Evolutionary conservation across 2,888 invertebrate genomes (phyloP).

Genomic region (Eustalomyia histrio): DNA sequence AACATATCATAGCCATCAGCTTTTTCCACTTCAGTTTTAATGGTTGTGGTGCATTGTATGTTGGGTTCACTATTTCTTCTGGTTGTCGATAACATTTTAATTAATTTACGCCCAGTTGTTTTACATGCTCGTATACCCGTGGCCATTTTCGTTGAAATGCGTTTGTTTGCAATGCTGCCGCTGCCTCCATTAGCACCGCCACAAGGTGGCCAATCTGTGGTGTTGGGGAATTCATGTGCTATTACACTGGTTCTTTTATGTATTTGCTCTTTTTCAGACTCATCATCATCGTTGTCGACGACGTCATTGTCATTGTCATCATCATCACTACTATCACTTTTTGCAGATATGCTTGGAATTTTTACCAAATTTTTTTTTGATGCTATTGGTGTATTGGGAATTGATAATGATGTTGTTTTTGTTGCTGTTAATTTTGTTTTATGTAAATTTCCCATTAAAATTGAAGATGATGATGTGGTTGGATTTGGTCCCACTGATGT

Average conservation of each 20-base stretch:
- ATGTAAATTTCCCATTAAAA: background rate
- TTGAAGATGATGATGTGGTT: background rate
- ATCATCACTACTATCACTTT: conserved; percentile 59
- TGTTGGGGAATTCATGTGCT: conserved; percentile 57
- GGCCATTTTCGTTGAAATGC: conserved; percentile 63
- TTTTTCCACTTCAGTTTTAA: conserved; percentile 17
- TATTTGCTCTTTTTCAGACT: conserved; percentile 37
- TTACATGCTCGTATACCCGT: conserved; percentile 53
- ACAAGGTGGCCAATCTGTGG: conserved; percentile 53
- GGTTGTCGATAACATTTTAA: conserved; percentile 51
- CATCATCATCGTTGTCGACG: conserved; percentile 53
- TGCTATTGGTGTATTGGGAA: conserved; percentile 26
- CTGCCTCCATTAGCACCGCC: background rate
- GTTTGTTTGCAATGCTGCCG: conserved; percentile 44
- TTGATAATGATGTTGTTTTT: conserved; percentile 26
- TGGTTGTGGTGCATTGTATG: conserved; percentile 19
- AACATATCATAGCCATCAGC: conserved; percentile 71
- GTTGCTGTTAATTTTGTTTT: conserved; percentile 20
- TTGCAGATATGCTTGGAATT: conserved; percentile 60
- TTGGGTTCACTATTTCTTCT: conserved; percentile 42
- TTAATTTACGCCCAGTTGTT: conserved; percentile 54
- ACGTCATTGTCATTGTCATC: conserved; percentile 56
- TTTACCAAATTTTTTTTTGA: conserved; percentile 53
- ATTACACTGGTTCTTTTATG: conserved; percentile 55
- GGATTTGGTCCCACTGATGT: conserved; percentile 47